Base-by-base conservation (phyloP, 2,888 invertebrate genomes). In the Eupeodes luniger region DNA sequence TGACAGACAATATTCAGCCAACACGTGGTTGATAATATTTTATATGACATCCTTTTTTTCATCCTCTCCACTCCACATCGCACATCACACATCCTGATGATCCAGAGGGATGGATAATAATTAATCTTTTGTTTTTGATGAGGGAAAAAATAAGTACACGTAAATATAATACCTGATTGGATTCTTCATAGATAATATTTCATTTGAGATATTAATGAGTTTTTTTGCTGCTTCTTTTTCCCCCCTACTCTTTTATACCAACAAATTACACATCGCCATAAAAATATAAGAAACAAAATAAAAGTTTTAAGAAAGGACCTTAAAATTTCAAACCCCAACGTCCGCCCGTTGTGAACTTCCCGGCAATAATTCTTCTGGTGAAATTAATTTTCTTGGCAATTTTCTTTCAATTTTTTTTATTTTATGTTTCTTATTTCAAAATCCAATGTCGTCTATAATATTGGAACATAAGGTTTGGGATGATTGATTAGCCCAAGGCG, bases 161-260 rank as follows among this genome's bases (percentile, higher is more conserved):
- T 59, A 36, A 36, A 59, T 55, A 55, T 62, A 61, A 72, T 16
- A 86, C 75, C 86, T 72, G 75, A 80, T 84, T 78, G 76, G 80
- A 80, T 83, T 10, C 62, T 83, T 75, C 62, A 80, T 64, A 72
- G 69, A 79, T 74, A 85, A 82, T 82, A 61, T 76, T 79, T 75
- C 67, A 67, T 66, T 70, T n/a, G 70, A 79, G 51, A 80, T 59
- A 87, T 77, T 80, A 87, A 87, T 87, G 84, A 62, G 64, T 83
- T 55, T 59, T 40, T 40, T 40, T 40, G 6, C 40, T 40, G 5
- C 40, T 9, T 7, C 6, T 40, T 9, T 1, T 9, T 40, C 40
- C 40, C 5, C 40, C 19, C 27, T 14, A 5, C 11, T 34, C 27
- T 19, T 7, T 4, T 12, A 47, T 4, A 3, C 47, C 27, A 55